Evolutionary conservation across 2,888 invertebrate genomes (phyloP).

Genomic region (Enchytraeus crypticus): DNA sequence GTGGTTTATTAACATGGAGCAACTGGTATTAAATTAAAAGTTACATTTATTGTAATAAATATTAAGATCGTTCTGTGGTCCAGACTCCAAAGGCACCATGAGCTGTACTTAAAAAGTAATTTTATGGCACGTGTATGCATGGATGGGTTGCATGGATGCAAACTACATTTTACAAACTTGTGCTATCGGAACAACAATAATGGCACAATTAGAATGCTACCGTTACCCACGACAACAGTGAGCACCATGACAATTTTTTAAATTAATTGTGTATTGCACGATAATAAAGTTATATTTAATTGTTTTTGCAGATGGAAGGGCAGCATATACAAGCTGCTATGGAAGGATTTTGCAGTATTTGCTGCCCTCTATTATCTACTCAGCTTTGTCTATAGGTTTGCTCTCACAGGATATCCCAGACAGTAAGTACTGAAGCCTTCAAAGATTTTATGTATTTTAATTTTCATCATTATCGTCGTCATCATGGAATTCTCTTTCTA

Average conservation of each 20-base stretch:
- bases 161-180: too few species aligned
- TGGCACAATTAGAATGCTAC: too few species aligned
- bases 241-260: background rate
- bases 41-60: too few species aligned
- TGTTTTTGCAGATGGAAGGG: slow-evolving; percentile 70
- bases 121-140: background rate
- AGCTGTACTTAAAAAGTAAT: background rate
- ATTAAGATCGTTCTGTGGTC: too few species aligned
- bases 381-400: slow-evolving; percentile 67
- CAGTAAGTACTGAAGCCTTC: slow-evolving; percentile 53
- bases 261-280: background rate
- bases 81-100: background rate
- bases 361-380: slow-evolving; percentile 68
- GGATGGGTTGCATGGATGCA: background rate
- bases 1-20: too few species aligned
- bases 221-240: too few species aligned
- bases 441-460: too few species aligned
- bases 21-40: too few species aligned
- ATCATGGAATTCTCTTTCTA: too few species aligned
- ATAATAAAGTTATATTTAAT: too few species aligned
- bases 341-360: slow-evolving; percentile 77
- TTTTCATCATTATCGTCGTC: too few species aligned
- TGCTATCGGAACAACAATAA: too few species aligned
- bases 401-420: slow-evolving; percentile 61
- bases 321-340: slow-evolving; percentile 86